Evolutionary conservation across 2,888 invertebrate genomes (phyloP), one percentile per base, ranked within the genome.

Genomic region (Eilema depressum): DNA sequence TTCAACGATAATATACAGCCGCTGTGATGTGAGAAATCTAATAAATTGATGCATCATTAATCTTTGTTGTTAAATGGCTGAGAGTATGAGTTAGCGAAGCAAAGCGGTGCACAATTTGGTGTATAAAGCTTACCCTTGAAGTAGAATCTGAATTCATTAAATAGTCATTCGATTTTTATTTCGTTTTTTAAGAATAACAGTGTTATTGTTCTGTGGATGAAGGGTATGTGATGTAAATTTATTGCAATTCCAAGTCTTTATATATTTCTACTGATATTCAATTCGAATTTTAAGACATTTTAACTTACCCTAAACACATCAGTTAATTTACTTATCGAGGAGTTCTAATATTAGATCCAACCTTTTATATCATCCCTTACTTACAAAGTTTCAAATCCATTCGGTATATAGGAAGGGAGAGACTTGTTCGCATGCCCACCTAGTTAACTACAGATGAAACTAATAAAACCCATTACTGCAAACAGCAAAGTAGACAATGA

Each of bases 21-120:
- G 8, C 8, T 62, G 53, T 56, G 30, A n/a, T 37, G 47, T 63
- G n/a, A 68, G 30, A 26, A 26, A 68, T 33, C 56, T 68, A 11
- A 20, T 28, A 62, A 53, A 68, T 60, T 62, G 53, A 7, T 28
- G 7, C 23, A 63, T 37, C 20, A 63, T 63, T 30, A 63, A 33
- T 56, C 56, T 68, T 20, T 53, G 10, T 63, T 63, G 30, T 25
- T 68, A 28, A 17, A 8, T 53, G 12, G n/a, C 1, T 12, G 28
- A n/a, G 7, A 28, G 47, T n/a, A 47, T 53, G 5, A 47, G 20
- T 65, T 14, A 1, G 3, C 3, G 8, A 25, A 63, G 41, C 8
- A 30, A 56, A 28, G 28, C 14, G 12, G 20, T 59, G 17, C 14
- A 26, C 14, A 59, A 17, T 41, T 17, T 41, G 41, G 17, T 23